Conservation (phyloP, 2,888 invertebrate genomes). For the Chymomyza procnemis region DNA sequence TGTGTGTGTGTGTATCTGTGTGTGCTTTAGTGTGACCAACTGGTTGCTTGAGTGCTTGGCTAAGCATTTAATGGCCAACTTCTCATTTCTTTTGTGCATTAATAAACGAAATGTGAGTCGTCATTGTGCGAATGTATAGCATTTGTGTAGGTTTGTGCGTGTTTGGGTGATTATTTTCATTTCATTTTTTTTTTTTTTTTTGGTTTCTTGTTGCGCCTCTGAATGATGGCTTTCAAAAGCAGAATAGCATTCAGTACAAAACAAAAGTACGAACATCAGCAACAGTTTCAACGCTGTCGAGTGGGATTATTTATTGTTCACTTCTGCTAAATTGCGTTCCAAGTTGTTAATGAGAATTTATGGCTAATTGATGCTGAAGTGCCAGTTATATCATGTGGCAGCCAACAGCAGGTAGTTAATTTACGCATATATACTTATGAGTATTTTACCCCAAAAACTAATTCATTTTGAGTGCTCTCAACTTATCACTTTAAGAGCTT, state of each 20-base stretch:
- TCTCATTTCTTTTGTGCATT: constrained; percentile 7
- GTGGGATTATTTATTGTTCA: constrained; percentile 33
- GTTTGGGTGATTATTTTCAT: constrained; percentile 36
- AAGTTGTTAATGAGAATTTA: constrained; percentile 53
- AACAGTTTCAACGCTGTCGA: neutral
- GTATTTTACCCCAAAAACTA: neutral
- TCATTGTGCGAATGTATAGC: neutral
- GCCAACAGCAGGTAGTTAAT: constrained; percentile 4
- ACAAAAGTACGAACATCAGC: neutral
- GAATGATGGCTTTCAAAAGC: neutral
- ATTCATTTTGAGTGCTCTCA: neutral
- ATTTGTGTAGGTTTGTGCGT: constrained; percentile 13
- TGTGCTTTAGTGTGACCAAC: neutral
- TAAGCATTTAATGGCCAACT: constrained; percentile 16
- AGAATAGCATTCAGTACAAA: neutral
- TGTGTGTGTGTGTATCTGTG: constrained; percentile 16
- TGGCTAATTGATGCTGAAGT: constrained; percentile 54
- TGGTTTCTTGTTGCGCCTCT: neutral
- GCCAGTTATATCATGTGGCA: constrained; percentile 15
- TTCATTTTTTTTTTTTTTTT: neutral
- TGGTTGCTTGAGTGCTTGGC: neutral
- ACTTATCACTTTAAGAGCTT: neutral
- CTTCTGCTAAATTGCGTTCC: constrained; percentile 10
- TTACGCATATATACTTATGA: neutral
- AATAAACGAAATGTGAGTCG: constrained; percentile 20